Evolutionary conservation across 2,888 invertebrate genomes (phyloP), one percentile per base, ranked within the genome.

Genomic region (Tetheella fluctuosa): DNA sequence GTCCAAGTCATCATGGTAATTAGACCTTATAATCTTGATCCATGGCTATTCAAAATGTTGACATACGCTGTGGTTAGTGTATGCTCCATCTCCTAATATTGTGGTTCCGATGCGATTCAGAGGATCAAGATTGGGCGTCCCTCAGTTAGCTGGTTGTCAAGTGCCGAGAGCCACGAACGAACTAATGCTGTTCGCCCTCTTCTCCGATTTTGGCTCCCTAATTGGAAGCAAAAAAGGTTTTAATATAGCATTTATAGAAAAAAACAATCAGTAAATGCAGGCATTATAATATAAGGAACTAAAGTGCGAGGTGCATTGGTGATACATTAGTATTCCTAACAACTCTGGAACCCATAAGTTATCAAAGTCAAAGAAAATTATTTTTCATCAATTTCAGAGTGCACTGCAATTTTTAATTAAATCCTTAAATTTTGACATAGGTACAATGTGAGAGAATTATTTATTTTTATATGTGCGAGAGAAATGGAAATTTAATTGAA

Each of bases 161-260:
- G 95, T 94, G 93, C 95, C 95, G 90, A 95, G 95, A 89, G 95
- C 94, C 93, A 96, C 94, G 94, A 95, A 96, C 91, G 96, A 95
- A 91, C 94, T 96, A 96, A 96, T 96, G 95, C 94, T 96, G 96
- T 96, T 96, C 96, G 95, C 95, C 95, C 96, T 96, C 96, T 96
- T 96, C 96, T 96, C 96, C 96, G 92, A 93, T 87, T 96, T 96
- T 95, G 95, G 96, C 95, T 95, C 96, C 96, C 96, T 96, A 94
- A 63, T 63, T 67, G 75, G 69, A 70, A 65, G 54, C 52, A 28
- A 28, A 34, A 30, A 42, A 66, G 59, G 64, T 64, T 57, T 66
- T 15, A 61, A 39, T 57, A 64, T 60, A 71, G 61, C 64, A 71
- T 61, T 30, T n/a, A n/a, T n/a, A n/a, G n/a, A 55, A 37, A 54